These are phyloP conservation scores for Hydraecia micacea DNA, from an alignment of 2,888 invertebrate genomes.

Conservation along the genomic window DNA sequence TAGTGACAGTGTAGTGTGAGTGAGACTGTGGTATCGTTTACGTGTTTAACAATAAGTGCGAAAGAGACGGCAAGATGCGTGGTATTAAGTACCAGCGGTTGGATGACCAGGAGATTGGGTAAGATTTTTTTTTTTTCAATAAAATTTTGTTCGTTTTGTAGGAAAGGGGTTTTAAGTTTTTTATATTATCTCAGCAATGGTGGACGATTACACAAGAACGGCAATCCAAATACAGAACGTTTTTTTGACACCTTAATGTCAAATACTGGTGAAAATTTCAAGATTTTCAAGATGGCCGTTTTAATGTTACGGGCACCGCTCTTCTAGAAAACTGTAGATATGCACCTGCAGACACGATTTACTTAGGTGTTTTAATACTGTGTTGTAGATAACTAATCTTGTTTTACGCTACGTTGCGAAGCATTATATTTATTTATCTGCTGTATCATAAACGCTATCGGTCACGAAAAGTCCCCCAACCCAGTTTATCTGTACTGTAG, in stretches of 20 bases:
- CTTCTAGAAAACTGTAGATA: too few species aligned
- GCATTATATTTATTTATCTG: slow-evolving; percentile 25
- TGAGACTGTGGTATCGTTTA: slow-evolving; percentile 60
- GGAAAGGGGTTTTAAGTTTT: background rate
- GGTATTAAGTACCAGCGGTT: slow-evolving; percentile 81
- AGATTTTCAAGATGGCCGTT: background rate
- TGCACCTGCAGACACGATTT: background rate
- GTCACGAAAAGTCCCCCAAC: slow-evolving; percentile 9
- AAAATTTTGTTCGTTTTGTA: background rate
- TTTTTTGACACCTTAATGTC: too few species aligned
- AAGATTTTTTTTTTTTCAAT: slow-evolving; percentile 63
- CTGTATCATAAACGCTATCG: slow-evolving; percentile 14
- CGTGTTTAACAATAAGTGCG: slow-evolving; percentile 59
- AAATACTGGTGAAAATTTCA: too few species aligned
- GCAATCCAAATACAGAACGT: too few species aligned
- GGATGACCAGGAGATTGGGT: slow-evolving; percentile 82
- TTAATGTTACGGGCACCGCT: background rate
- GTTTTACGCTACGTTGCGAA: background rate
- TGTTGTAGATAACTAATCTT: slow-evolving; percentile 16
- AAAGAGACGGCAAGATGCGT: slow-evolving; percentile 74
- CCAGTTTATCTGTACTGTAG: background rate
- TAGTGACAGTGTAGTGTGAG: slow-evolving; percentile 62
- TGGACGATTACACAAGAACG: too few species aligned
- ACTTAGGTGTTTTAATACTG: background rate
- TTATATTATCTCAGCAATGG: too few species aligned